Percentiles rank a stretch among this genome's conserved stretches.
phyloP scores from a whole-genome alignment of 1,140 invertebrate species.

The Magallana angulata region DNA sequence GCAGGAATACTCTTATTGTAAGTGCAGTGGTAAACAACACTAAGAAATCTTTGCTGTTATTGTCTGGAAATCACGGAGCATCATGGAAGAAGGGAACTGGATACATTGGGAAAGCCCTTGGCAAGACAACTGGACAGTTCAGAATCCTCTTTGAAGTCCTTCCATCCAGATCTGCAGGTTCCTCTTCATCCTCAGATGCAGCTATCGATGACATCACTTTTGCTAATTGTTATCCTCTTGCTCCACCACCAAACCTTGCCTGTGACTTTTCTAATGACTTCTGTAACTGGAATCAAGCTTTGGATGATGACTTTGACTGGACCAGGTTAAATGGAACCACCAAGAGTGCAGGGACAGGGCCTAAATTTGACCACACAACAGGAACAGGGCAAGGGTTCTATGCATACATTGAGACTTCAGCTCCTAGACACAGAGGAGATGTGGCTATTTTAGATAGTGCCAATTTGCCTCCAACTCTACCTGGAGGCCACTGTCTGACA shows the following conservation, averaged over 20 bases:
- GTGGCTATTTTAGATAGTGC: slow-evolving; percentile 84
- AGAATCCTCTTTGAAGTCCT: slow-evolving; percentile 59
- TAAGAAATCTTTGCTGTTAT: slow-evolving; percentile 49
- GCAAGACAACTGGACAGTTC: slow-evolving; percentile 50
- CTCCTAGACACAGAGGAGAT: slow-evolving; percentile 81
- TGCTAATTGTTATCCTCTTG: slow-evolving; percentile 65
- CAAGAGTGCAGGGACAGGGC: slow-evolving; percentile 66
- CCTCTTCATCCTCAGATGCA: slow-evolving; percentile 59
- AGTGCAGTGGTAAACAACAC: slow-evolving; percentile 61
- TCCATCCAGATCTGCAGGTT: slow-evolving; percentile 57
- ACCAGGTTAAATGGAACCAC: slow-evolving; percentile 62
- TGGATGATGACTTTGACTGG: slow-evolving; percentile 76
- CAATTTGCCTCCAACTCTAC: slow-evolving; percentile 62
- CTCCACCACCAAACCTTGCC: slow-evolving; percentile 51
- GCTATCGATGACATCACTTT: slow-evolving; percentile 75
- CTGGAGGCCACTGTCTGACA: slow-evolving; percentile 67
- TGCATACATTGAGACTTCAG: slow-evolving; percentile 71
- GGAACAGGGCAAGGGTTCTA: slow-evolving; percentile 66
- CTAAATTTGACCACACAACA: slow-evolving; percentile 69
- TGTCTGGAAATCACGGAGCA: slow-evolving; percentile 46
- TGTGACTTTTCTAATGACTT: slow-evolving; percentile 71
- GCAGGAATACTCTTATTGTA: slow-evolving; percentile 72
- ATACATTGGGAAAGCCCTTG: slow-evolving; percentile 66
- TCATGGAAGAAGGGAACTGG: slow-evolving; percentile 64
- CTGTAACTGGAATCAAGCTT: slow-evolving; percentile 67